These are phyloP conservation scores for Parus major DNA, from an alignment of 2,113 vertebrate species.

Conservation along the genomic window DNA sequence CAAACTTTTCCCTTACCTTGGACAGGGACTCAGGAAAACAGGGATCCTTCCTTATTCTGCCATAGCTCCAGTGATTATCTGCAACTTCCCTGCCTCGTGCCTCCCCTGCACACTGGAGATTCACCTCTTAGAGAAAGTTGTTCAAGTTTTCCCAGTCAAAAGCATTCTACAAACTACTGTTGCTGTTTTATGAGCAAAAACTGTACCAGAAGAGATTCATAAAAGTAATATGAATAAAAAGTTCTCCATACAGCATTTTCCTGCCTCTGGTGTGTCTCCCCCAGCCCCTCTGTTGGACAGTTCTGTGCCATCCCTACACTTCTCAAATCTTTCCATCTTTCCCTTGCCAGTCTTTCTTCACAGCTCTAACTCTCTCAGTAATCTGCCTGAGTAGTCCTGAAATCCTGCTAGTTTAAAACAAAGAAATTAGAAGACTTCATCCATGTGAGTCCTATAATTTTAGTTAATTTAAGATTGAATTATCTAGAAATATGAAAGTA, in stretches of 20 bases:
- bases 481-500: not conserved
- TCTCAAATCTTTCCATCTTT: not conserved
- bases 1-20: not conserved
- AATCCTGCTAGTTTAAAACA: not conserved
- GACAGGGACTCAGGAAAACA: not conserved
- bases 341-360: not conserved
- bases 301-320: not conserved
- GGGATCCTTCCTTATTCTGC: not conserved
- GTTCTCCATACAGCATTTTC: not conserved
- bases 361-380: not conserved
- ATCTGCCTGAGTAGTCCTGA: not conserved
- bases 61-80: not conserved
- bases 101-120: not conserved
- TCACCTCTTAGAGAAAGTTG: not conserved
- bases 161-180: not conserved
- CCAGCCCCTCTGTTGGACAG: not conserved
- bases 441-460: not conserved
- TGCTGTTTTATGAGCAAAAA: not conserved
- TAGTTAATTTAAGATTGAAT: not conserved
- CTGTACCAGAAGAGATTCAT: not conserved
- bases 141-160: slow-evolving; percentile 1
- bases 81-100: not conserved
- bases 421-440: not conserved
- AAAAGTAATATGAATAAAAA: not conserved
- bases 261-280: not conserved